These are phyloP conservation scores for Myanophis thanlyinensis DNA, from an alignment of 2,113 vertebrate species.

Conservation along the genomic window DNA sequence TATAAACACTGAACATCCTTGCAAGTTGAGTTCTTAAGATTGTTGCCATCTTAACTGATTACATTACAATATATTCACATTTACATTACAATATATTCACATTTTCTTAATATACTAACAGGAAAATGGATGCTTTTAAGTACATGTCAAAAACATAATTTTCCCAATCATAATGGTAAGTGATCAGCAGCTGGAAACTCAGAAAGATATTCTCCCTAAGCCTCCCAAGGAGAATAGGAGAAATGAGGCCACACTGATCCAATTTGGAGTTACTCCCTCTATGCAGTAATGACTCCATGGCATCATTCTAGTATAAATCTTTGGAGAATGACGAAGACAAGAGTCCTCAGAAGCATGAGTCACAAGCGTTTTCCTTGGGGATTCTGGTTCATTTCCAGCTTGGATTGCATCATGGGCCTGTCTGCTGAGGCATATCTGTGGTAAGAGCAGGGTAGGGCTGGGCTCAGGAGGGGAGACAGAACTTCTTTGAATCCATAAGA, in stretches of 20 bases:
- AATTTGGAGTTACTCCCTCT: neutral
- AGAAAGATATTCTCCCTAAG: conserved; percentile 21
- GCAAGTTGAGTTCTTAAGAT: neutral
- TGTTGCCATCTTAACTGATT: neutral
- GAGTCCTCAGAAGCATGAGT: conserved; percentile 17
- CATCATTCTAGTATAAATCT: neutral
- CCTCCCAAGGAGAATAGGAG: conserved; percentile 13
- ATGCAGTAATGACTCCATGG: fast-evolving
- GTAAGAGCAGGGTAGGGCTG: neutral
- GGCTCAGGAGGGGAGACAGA: neutral
- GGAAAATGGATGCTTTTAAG: conserved; percentile 28
- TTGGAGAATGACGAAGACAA: neutral
- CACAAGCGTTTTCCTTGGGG: neutral
- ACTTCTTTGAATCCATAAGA: neutral
- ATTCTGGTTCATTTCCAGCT: conserved; percentile 62
- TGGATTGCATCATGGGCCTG: conserved; percentile 50
- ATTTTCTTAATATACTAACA: conserved; percentile 18
- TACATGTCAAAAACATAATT: conserved; percentile 36
- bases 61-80: neutral
- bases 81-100: neutral
- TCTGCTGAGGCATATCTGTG: fast-evolving
- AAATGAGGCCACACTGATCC: neutral
- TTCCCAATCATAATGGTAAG: neutral
- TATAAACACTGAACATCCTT: neutral
- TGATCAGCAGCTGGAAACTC: conserved; percentile 41